A percentile compares a stretch with the other conserved stretches of the same genome.
These are phyloP conservation scores for Aulostomus chinensis DNA, from an alignment of 2,797 vertebrate genomes.

Conservation along the genomic window DNA sequence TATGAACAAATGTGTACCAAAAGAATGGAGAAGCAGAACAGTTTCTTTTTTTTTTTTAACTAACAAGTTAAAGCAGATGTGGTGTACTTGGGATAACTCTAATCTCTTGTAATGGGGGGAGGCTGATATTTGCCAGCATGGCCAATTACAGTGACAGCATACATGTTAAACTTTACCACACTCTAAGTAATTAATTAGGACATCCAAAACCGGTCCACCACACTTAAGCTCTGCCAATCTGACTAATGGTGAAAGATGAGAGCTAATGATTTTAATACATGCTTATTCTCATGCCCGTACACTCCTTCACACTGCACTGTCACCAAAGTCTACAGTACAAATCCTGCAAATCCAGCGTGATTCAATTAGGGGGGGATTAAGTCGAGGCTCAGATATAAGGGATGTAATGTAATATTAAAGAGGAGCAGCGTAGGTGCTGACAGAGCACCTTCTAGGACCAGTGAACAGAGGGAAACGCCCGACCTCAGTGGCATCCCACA, in stretches of 20 bases:
- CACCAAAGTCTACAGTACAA: slow-evolving; percentile 33
- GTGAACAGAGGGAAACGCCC: slow-evolving; percentile 16
- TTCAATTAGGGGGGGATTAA: slow-evolving; percentile 54
- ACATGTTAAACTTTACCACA: too few relatives aligned
- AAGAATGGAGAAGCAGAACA: too few relatives aligned
- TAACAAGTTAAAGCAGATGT: too few relatives aligned
- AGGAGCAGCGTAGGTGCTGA: slow-evolving; percentile 40
- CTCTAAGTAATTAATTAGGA: slow-evolving; percentile 59
- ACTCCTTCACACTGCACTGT: slow-evolving; percentile 24
- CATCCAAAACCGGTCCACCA: slow-evolving; percentile 32
- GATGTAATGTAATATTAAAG: slow-evolving; percentile 30
- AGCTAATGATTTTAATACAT: slow-evolving; percentile 50
- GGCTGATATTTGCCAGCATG: too few relatives aligned
- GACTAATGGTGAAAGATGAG: slow-evolving; percentile 56
- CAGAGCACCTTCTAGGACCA: too few relatives aligned
- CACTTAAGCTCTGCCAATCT: slow-evolving; percentile 50
- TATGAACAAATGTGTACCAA: too few relatives aligned
- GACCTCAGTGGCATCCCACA: slow-evolving; percentile 41
- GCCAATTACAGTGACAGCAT: too few relatives aligned
- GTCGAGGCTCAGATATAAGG: slow-evolving; percentile 28
- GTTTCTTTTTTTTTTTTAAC: too few relatives aligned
- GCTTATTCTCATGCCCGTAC: slow-evolving; percentile 16
- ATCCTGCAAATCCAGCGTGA: slow-evolving; percentile 39
- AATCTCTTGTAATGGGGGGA: too few relatives aligned
- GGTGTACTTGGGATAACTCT: too few relatives aligned